Evolutionary conservation across 2,797 vertebrate species (phyloP).

Genomic region (Clarias laeviceps): DNA sequence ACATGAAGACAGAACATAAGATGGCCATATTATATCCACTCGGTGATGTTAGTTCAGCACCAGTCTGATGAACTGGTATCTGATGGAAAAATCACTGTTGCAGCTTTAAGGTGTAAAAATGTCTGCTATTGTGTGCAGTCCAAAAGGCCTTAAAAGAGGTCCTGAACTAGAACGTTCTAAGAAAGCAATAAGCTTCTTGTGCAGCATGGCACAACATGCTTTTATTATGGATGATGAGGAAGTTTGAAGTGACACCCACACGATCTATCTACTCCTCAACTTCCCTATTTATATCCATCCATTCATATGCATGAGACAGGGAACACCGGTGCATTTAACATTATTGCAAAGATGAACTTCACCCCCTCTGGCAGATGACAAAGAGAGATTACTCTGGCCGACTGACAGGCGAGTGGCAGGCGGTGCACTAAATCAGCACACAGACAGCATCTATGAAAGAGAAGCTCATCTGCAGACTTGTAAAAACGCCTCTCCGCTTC

Average conservation of each 20-base stretch:
- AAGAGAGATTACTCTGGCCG: conserved; percentile 76
- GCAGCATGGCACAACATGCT: conserved; percentile 61
- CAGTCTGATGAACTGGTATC: not conserved
- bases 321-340: conserved; percentile 77
- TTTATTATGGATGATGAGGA: conserved; percentile 73
- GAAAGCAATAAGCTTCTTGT: conserved; percentile 32
- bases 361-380: conserved; percentile 72
- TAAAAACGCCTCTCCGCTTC: conserved; percentile 74
- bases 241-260: conserved; percentile 73
- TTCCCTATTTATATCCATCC: conserved; percentile 77
- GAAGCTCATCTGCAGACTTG: conserved; percentile 68
- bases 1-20: not conserved
- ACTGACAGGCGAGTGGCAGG: conserved; percentile 78
- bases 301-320: conserved; percentile 81
- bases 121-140: not conserved
- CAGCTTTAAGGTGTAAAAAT: not conserved
- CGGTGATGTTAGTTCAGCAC: not conserved
- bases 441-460: conserved; percentile 68
- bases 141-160: not conserved
- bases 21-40: not conserved
- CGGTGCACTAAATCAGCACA: conserved; percentile 72
- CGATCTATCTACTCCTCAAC: conserved; percentile 76
- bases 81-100: not conserved
- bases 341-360: conserved; percentile 77
- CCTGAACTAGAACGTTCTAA: conserved; percentile 24